Evolutionary conservation across 64 coral and sea anemone species (phyloP), one percentile per base, ranked within the genome.

Genomic region (Porites australiensis): DNA sequence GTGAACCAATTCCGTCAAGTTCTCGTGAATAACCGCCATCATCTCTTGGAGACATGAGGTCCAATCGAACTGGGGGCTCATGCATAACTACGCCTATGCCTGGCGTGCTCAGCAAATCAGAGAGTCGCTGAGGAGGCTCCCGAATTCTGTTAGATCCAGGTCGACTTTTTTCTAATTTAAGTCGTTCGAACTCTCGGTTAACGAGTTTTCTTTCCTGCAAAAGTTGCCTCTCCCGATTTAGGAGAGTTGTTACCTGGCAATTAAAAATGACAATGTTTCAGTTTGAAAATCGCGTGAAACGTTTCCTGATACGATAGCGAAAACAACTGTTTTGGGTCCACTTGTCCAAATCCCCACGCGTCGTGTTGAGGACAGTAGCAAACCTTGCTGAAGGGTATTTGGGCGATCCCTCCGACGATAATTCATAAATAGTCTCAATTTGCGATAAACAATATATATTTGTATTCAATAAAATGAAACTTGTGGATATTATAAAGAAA

Each of bases 141-240:
- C 92, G 92, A 54, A 93, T 76, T 65, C 92, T 88, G 72, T 77
- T 79, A 20, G 69, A 90, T 19, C 90, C 83, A 52, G 98, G 98
- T 11, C 98, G 87, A 79, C 94, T 96, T 44, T 82, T 90, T 71
- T 96, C 91, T 20, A 99, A 48, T 74, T 96, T 96, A 6, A 96
- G 89, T 81, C 93, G 93, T 77, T 99, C 98, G 21, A 99, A 59
- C 48, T 99, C 98, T 19, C 92, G 91, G 22, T 96, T 93, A 23
- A 99, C 66, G 16, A 91, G 43, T 74, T 99, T 99, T 68, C 98
- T 64, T n/a, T 99, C 98, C 61, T 99, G 90, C 19, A 99, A 52
- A 51, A 99, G 80, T 70, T 99, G 98, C 47, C 91, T 89, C 61
- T 99, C 98, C n/a, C 98, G 94, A 73, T 96, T 92, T 2, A 99